Conservation (phyloP, 2,797 vertebrate genomes). For the Lophura swinhoii region DNA sequence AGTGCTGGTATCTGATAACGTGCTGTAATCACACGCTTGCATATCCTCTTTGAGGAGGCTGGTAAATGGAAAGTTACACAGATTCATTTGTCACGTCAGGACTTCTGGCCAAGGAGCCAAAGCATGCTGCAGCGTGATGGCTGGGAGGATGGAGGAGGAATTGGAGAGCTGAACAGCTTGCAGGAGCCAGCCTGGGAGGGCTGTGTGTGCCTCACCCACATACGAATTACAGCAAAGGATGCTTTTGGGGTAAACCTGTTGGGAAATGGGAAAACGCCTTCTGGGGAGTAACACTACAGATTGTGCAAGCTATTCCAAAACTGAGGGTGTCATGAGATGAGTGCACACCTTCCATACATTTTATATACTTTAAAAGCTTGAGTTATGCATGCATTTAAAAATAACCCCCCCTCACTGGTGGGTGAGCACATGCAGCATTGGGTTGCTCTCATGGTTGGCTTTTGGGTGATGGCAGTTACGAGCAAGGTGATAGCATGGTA, state of each 20-base stretch:
- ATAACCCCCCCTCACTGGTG: background rate
- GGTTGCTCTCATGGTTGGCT: background rate
- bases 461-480: background rate
- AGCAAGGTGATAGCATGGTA: rapidly evolving
- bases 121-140: background rate
- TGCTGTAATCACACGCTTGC: slow-evolving; percentile 1
- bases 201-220: background rate
- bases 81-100: background rate
- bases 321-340: background rate
- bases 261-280: background rate
- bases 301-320: background rate
- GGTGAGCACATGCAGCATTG: rapidly evolving
- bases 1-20: slow-evolving; percentile 41
- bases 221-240: rapidly evolving
- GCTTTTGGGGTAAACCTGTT: background rate
- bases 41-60: slow-evolving; percentile 7
- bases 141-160: background rate
- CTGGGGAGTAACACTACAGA: rapidly evolving
- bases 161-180: background rate
- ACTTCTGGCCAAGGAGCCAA: background rate
- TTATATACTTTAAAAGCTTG: background rate
- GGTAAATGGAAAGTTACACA: slow-evolving; percentile 17
- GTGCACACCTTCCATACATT: rapidly evolving
- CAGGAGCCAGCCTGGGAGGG: background rate
- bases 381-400: background rate